Base-by-base conservation (phyloP, 2,797 vertebrate species). In the Epinephelus coioides region DNA sequence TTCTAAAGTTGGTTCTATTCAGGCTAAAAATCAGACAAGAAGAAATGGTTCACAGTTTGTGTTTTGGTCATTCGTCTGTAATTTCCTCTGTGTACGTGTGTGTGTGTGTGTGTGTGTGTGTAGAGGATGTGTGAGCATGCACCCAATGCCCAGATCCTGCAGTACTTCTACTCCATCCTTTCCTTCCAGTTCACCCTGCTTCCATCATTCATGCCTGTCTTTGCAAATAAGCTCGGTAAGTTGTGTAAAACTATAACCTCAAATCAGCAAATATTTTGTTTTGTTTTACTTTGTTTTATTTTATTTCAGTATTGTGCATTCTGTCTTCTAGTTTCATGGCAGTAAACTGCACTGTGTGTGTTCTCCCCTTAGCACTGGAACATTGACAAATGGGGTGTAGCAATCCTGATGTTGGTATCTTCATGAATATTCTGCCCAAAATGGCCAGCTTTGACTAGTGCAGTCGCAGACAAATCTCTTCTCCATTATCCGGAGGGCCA, bases 201-300 rank as follows among this genome's bases (percentile, higher is more conserved):
- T 69, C 97, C 98, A 2, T 89, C 92, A 50, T 92, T 96, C 89
- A 95, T 90, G 93, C 93, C 95, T 34, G 94, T 88, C 66, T 98
- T 99, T 90, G 96, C 97, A 78, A 91, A 86, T 71, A 99, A 99
- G 82, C 95, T 99, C 4, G 97, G 98, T 99, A 94, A 91, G 96
- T 89, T 23, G 2, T 8, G 6, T 27, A 55, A 44, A 9, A 38
- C 51, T 5, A 13, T 25, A 38, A 54, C n/a, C 38, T 27, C 9
- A 50, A 21, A 27, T 72, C 34, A 43, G 34, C 59, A 50, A 34
- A 34, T 34, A 34, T 8, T 17, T 44, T 23, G n/a, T 0, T 49
- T 4, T 56, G 18, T 23, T 12, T 14, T 62, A 17, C 56, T 57
- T 59, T 70, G 2, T 57, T 46, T 55, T 2, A 27, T 55, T 49